Evolutionary conservation across 2,888 invertebrate species (phyloP).

Genomic region (Pachydiplax longipennis): DNA sequence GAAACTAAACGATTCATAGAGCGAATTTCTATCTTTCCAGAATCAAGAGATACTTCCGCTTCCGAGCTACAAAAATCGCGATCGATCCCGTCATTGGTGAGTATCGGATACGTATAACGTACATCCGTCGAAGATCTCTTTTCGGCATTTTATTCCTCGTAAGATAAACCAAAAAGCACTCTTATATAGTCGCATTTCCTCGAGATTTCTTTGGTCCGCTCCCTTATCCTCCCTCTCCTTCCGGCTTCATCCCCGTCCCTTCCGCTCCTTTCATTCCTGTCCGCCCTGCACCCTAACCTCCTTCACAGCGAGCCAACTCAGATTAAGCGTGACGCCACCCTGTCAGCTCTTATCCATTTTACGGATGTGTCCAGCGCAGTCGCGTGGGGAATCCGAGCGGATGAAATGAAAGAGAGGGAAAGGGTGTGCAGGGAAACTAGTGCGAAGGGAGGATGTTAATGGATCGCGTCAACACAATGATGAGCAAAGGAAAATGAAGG

Average conservation of each 20-base stretch:
- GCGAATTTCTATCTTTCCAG: too few species aligned
- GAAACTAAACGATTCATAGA: too few species aligned
- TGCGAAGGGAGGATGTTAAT: background rate
- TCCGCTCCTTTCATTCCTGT: background rate
- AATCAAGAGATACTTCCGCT: too few species aligned
- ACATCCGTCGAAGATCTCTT: background rate
- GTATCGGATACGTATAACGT: background rate
- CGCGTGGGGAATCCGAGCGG: background rate
- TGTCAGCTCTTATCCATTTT: slow-evolving; percentile 38
- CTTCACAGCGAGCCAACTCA: slow-evolving; percentile 4
- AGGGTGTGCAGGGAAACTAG: background rate
- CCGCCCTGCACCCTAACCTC: background rate
- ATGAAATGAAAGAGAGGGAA: background rate
- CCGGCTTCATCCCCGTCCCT: background rate
- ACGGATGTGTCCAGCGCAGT: slow-evolving; percentile 30
- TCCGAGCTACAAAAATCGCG: too few species aligned
- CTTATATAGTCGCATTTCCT: background rate
- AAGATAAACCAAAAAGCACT: background rate
- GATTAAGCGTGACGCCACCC: slow-evolving; percentile 40
- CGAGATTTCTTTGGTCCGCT: slow-evolving; percentile 12
- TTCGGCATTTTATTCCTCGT: background rate
- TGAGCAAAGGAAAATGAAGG: background rate
- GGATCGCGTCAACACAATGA: background rate
- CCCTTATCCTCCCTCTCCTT: background rate
- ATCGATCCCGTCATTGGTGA: too few species aligned